A percentile compares a stretch with the other conserved stretches of the same genome.
Evolutionary conservation across 92 coral and sea anemone genomes (phyloP).

Genomic region (Siderastrea siderea): DNA sequence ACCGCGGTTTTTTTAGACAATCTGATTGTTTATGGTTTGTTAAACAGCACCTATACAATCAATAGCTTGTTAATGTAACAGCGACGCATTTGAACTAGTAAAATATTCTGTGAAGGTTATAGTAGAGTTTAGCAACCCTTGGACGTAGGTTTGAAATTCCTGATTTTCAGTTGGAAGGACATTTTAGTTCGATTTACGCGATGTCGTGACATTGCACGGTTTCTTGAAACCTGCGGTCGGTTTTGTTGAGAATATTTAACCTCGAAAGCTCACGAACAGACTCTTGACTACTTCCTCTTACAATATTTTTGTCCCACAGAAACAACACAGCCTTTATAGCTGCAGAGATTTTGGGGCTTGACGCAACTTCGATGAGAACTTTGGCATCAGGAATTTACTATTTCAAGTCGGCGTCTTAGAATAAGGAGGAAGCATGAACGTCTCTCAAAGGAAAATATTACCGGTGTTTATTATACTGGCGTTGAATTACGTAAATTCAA

Average conservation of each 20-base stretch:
- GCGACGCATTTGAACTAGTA: not conserved
- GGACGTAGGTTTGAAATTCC: not conserved
- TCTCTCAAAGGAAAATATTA: slow-evolving; percentile 12
- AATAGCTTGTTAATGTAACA: not conserved
- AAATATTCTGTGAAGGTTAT: not conserved
- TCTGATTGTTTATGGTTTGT: not conserved
- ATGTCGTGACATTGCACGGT: slow-evolving; percentile 1
- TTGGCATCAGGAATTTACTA: not conserved
- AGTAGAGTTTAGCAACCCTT: not conserved
- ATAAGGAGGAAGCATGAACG: slow-evolving; percentile 15
- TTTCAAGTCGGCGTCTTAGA: not conserved
- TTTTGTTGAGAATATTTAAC: slow-evolving; percentile 11
- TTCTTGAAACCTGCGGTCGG: not conserved
- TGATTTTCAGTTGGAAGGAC: not conserved
- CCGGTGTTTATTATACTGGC: not conserved
- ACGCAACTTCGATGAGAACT: not conserved
- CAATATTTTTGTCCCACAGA: not conserved
- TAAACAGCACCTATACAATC: not conserved
- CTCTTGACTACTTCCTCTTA: not conserved
- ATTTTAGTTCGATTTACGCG: not conserved
- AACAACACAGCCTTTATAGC: not conserved
- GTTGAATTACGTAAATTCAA: not conserved
- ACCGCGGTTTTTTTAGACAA: slow-evolving; percentile 26
- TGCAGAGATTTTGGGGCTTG: not conserved
- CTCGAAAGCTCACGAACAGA: not conserved